These are phyloP conservation scores for Orchestia grillus DNA, from an alignment of 1,140 invertebrate genomes.

Conservation along the genomic window DNA sequence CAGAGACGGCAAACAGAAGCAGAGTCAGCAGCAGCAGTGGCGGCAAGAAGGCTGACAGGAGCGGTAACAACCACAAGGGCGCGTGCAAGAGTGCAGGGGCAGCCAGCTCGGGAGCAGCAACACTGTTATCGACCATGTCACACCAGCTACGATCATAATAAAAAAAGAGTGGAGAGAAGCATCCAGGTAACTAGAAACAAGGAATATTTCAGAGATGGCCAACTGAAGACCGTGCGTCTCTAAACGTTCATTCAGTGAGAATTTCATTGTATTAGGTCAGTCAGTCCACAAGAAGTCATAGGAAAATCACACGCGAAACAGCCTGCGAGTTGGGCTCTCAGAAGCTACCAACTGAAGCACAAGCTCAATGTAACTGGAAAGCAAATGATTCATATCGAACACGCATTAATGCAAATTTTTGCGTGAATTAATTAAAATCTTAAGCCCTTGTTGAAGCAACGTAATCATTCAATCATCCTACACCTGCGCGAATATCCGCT, in stretches of 20 bases:
- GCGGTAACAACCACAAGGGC: neutral
- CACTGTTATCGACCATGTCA: neutral
- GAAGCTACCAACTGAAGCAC: neutral
- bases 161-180: conserved; percentile 56
- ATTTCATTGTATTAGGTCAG: neutral
- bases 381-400: neutral
- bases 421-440: neutral
- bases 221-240: conserved; percentile 62
- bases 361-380: neutral
- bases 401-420: neutral
- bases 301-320: neutral
- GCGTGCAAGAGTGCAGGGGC: neutral
- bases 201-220: conserved; percentile 68
- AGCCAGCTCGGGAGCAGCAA: neutral
- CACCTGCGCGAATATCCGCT: neutral
- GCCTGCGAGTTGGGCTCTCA: neutral
- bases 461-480: neutral
- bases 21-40: neutral
- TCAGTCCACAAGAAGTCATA: neutral
- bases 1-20: neutral
- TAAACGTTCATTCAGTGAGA: conserved; percentile 31
- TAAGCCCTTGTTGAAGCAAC: neutral
- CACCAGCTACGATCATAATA: conserved; percentile 25
- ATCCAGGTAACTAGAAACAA: conserved; percentile 61
- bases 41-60: neutral